These are phyloP conservation scores for Cotesia glomerata DNA, from an alignment of 1,140 invertebrate genomes.

Conservation along the genomic window DNA sequence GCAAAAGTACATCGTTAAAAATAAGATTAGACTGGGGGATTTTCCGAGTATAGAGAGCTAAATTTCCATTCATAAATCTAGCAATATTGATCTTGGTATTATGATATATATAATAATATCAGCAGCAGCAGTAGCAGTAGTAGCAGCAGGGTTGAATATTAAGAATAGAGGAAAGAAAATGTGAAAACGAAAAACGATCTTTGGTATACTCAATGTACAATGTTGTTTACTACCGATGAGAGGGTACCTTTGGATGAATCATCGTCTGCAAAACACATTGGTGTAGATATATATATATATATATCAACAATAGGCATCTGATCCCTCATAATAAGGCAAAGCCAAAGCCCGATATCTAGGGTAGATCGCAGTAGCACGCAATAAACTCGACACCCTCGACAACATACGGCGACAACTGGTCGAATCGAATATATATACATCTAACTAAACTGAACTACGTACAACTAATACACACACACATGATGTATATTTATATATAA, in stretches of 20 bases:
- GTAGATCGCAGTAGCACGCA: neutral
- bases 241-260: slow-evolving; percentile 34
- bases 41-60: too few relatives aligned
- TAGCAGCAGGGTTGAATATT: too few relatives aligned
- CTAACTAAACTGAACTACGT: neutral
- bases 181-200: slow-evolving; percentile 4
- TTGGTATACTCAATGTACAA: neutral
- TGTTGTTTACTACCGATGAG: slow-evolving; percentile 16
- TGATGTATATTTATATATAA: too few relatives aligned
- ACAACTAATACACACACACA: neutral
- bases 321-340: neutral
- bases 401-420: neutral
- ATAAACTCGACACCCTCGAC: slow-evolving; percentile 29
- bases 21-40: too few relatives aligned
- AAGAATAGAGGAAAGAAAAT: neutral
- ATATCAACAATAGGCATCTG: neutral
- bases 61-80: slow-evolving; percentile 18
- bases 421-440: neutral
- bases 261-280: slow-evolving; percentile 21
- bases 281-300: neutral
- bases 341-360: neutral
- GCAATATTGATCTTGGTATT: slow-evolving; percentile 12
- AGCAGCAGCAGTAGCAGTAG: too few relatives aligned
- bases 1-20: too few relatives aligned
- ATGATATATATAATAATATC: too few relatives aligned